phyloP scores from a whole-genome alignment of 2,113 vertebrate species.

The Ceyx cyanopectus region DNA sequence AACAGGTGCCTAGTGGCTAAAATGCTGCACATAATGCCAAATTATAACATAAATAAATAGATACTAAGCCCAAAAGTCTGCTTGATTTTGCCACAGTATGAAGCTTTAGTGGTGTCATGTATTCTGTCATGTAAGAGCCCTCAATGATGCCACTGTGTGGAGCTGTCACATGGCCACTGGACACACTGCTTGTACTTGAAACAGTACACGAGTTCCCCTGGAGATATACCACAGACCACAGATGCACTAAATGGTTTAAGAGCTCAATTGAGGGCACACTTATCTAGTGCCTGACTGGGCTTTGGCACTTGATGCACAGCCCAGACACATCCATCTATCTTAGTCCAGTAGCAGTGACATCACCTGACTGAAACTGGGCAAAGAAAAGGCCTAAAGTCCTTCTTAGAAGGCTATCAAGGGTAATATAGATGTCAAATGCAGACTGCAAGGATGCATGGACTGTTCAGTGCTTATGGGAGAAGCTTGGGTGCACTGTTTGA shows the following conservation, averaged over 20 bases:
- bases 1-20: neutral
- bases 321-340: neutral
- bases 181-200: neutral
- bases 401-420: neutral
- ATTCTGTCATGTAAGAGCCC: neutral
- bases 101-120: rapidly evolving
- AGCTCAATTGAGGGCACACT: neutral
- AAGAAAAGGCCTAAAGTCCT: neutral
- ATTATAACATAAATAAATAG: neutral
- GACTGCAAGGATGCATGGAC: neutral
- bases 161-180: rapidly evolving
- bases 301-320: neutral
- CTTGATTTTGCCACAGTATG: neutral
- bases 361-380: neutral
- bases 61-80: neutral
- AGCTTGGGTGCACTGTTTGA: neutral
- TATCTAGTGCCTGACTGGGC: neutral
- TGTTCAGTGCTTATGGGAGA: neutral
- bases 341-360: neutral
- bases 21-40: neutral
- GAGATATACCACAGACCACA: neutral
- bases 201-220: neutral
- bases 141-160: neutral
- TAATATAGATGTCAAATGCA: neutral
- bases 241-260: no score